Evolutionary conservation across 2,113 vertebrate genomes (phyloP).

Genomic region (Osmerus mordax): DNA sequence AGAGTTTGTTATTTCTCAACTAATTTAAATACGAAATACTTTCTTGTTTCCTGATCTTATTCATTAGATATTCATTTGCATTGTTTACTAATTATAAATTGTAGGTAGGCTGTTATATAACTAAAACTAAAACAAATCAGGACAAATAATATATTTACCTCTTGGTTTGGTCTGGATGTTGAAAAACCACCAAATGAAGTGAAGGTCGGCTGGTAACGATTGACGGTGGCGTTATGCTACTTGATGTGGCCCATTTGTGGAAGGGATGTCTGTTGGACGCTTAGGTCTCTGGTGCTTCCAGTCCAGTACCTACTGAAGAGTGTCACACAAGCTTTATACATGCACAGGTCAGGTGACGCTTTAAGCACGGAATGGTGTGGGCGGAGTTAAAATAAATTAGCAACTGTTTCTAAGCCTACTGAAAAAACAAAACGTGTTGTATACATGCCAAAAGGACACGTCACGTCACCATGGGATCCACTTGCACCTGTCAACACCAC

Average conservation of each 20-base stretch:
- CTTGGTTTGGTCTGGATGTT: conserved; percentile 15
- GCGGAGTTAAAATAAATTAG: accelerated
- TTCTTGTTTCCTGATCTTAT: too few relatives aligned
- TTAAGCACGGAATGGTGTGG: background rate
- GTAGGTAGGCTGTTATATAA: background rate
- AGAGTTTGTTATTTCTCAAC: too few relatives aligned
- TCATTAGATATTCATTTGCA: too few relatives aligned
- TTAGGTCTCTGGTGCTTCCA: background rate
- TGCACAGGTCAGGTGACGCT: background rate
- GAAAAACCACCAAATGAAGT: conserved; percentile 41
- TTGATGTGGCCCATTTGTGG: conserved; percentile 68
- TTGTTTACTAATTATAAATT: background rate
- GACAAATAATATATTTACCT: conserved; percentile 45
- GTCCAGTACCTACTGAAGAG: background rate
- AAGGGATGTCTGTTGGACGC: conserved; percentile 20
- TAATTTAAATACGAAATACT: too few relatives aligned
- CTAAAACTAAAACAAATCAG: background rate
- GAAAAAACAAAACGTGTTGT: too few relatives aligned
- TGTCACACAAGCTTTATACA: background rate
- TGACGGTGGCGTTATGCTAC: conserved; percentile 44
- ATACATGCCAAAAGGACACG: too few relatives aligned
- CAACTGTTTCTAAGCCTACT: too few relatives aligned
- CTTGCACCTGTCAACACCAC: too few relatives aligned
- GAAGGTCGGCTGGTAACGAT: conserved; percentile 40
- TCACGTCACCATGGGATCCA: too few relatives aligned